Percentiles rank a stretch among this genome's conserved stretches.
Conservation (phyloP, 2,113 vertebrate species). For the Astatoreochromis straeleni region DNA sequence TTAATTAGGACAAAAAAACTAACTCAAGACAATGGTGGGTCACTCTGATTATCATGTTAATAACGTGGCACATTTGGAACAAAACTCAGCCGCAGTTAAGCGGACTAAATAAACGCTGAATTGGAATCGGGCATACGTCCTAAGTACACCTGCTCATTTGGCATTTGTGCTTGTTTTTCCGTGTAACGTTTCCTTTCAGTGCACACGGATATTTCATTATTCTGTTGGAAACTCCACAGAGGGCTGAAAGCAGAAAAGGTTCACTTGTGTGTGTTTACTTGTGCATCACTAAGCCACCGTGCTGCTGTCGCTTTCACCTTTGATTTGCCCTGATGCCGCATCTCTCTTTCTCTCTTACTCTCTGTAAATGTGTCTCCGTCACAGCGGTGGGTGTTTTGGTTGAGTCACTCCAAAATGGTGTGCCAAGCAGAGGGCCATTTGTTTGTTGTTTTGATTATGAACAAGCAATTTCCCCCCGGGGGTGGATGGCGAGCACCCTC, state of each 20-base stretch:
- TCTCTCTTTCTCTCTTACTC: background rate
- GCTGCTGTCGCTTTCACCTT: background rate
- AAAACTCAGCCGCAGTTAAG: background rate
- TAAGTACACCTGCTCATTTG: background rate
- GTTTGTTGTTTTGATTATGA: constrained; percentile 48
- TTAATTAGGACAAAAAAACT: background rate
- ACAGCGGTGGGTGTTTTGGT: constrained; percentile 9
- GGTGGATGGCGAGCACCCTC: background rate
- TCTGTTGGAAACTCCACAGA: background rate
- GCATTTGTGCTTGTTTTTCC: background rate
- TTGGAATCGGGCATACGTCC: background rate
- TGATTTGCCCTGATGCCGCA: background rate
- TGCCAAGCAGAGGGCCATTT: constrained; percentile 13
- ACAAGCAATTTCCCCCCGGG: constrained; percentile 19
- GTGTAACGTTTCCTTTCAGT: background rate
- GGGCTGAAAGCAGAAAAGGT: background rate
- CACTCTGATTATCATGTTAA: background rate
- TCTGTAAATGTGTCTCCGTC: background rate
- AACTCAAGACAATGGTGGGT: background rate
- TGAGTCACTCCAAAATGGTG: constrained; percentile 6
- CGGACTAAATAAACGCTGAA: background rate
- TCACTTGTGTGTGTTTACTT: background rate
- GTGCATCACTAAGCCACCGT: background rate
- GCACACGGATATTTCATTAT: background rate
- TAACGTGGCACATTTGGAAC: background rate